Evolutionary conservation across 2,797 vertebrate species (phyloP).

Genomic region (Pseudotriccus pelzelni): DNA sequence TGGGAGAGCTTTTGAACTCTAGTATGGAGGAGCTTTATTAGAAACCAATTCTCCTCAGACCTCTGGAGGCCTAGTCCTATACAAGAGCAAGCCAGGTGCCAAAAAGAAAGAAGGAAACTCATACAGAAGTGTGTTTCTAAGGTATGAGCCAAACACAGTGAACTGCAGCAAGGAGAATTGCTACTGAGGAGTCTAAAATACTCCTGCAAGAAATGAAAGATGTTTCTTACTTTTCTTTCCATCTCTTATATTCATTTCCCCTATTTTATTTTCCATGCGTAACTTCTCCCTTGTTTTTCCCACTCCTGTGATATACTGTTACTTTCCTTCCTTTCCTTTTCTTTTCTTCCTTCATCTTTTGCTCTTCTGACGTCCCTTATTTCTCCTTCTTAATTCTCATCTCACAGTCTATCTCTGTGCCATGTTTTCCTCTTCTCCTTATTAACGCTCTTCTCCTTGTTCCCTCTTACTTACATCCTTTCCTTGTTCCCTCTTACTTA

Average conservation of each 20-base stretch:
- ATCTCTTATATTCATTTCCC: not conserved
- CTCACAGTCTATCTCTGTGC: not conserved
- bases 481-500: not conserved
- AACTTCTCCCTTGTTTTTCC: not conserved
- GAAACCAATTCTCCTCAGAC: slow-evolving; percentile 46
- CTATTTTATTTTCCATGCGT: not conserved
- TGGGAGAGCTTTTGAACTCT: slow-evolving; percentile 45
- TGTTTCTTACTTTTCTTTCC: not conserved
- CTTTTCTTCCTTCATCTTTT: not conserved
- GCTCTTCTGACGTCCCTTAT: not conserved
- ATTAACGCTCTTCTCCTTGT: not conserved
- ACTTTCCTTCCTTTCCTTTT: not conserved
- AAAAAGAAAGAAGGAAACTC: slow-evolving; percentile 22
- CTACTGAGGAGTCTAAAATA: not conserved
- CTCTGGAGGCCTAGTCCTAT: slow-evolving; percentile 30
- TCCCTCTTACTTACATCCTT: not conserved
- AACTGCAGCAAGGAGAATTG: not conserved
- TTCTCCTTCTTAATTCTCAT: slow-evolving; percentile 4
- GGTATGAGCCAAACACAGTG: not conserved
- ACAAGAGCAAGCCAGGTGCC: slow-evolving; percentile 28
- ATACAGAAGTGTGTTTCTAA: slow-evolving; percentile 1
- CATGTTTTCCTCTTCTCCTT: not conserved
- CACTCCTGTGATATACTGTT: not conserved
- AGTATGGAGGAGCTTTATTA: slow-evolving; percentile 42
- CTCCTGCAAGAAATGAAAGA: not conserved